These are phyloP conservation scores for Eclectus roratus DNA, from an alignment of 2,113 vertebrate species.

Conservation along the genomic window DNA sequence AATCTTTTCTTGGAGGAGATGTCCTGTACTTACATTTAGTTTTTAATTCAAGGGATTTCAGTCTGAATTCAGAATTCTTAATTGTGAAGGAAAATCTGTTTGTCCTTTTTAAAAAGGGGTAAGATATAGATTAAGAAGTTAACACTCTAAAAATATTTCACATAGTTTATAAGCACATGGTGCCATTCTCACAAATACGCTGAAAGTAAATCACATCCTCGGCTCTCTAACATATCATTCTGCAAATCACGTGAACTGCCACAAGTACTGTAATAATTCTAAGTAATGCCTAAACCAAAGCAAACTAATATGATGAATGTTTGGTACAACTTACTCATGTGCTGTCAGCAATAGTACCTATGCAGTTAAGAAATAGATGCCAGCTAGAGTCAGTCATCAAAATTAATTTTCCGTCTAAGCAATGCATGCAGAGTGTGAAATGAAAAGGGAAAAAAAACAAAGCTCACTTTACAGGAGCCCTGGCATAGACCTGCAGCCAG, in stretches of 20 bases:
- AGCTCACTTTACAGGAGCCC: constrained; percentile 93
- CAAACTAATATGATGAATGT: fast-evolving
- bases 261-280: background rate
- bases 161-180: background rate
- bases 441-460: background rate
- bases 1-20: background rate
- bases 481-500: constrained; percentile 98
- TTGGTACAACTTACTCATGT: fast-evolving
- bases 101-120: background rate
- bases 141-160: background rate
- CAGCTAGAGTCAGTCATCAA: fast-evolving
- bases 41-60: background rate
- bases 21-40: background rate
- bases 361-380: fast-evolving
- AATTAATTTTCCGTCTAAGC: background rate
- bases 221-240: background rate
- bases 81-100: background rate
- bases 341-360: background rate
- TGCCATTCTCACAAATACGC: background rate
- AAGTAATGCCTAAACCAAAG: background rate
- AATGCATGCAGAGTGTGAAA: background rate
- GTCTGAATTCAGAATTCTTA: background rate
- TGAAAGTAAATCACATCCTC: background rate
- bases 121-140: background rate
- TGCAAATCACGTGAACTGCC: background rate